These are phyloP conservation scores for Rhinoptilus africanus DNA, from an alignment of 2,113 vertebrate species.

Conservation along the genomic window DNA sequence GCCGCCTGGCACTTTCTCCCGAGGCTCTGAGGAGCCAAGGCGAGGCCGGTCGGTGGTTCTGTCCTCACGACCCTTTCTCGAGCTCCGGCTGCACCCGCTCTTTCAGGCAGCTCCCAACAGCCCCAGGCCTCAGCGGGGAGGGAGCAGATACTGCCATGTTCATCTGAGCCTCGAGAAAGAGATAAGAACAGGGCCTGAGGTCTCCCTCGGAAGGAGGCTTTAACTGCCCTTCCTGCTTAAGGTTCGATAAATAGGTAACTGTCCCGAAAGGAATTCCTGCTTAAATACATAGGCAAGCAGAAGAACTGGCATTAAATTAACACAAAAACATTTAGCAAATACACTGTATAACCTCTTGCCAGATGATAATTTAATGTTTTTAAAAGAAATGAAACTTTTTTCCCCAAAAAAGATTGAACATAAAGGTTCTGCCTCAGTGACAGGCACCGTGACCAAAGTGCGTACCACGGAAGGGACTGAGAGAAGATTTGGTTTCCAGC, in stretches of 20 bases:
- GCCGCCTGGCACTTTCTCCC: background rate
- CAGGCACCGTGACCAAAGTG: background rate
- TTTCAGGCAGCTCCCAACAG: background rate
- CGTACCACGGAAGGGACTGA: background rate
- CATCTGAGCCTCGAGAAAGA: background rate
- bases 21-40: background rate
- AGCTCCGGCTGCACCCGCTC: fast-evolving
- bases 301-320: constrained; percentile 5
- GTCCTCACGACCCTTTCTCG: background rate
- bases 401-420: background rate
- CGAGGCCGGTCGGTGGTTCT: fast-evolving
- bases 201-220: background rate
- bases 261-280: background rate
- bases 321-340: constrained; percentile 18
- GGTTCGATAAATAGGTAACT: background rate
- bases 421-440: constrained; percentile 28
- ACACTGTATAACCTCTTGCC: constrained; percentile 13
- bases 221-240: background rate
- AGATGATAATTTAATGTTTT: constrained; percentile 41
- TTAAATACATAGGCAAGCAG: constrained; percentile 3
- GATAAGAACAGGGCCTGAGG: background rate
- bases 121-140: background rate
- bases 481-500: background rate
- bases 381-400: constrained; percentile 19
- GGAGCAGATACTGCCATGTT: background rate